These are phyloP conservation scores for Nowickia ferox DNA, from an alignment of 2,888 invertebrate species.

Conservation along the genomic window DNA sequence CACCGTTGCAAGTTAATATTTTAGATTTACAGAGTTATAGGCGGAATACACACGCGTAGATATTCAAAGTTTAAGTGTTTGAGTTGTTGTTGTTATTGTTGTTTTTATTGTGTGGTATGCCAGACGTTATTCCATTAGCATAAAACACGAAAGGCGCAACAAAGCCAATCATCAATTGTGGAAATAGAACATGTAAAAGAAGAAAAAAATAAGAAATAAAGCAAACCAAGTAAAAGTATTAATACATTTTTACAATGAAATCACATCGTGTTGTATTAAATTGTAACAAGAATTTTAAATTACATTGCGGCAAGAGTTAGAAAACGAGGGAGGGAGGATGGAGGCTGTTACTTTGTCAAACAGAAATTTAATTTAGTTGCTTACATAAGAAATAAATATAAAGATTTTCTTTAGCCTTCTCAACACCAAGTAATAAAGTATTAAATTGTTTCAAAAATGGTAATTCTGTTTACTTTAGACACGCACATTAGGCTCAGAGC, in stretches of 20 bases:
- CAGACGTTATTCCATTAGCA: conserved; percentile 35
- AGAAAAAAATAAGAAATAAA: not conserved
- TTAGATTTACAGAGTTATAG: conserved; percentile 6
- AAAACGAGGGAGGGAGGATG: too few relatives aligned
- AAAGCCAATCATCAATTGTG: conserved; percentile 37
- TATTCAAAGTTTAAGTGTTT: conserved; percentile 22
- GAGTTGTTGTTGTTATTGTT: conserved; percentile 19
- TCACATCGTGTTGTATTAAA: conserved; percentile 28
- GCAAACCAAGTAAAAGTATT: conserved; percentile 38
- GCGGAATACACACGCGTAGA: conserved; percentile 1
- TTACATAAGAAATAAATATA: too few relatives aligned
- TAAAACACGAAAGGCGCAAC: conserved; percentile 17
- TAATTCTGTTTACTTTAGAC: too few relatives aligned
- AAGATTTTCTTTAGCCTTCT: too few relatives aligned
- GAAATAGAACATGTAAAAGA: not conserved
- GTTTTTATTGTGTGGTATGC: conserved; percentile 5
- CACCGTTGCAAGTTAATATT: conserved; percentile 21
- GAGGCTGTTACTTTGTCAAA: not conserved
- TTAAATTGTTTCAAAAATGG: too few relatives aligned
- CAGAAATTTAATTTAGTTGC: not conserved
- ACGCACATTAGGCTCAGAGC: too few relatives aligned
- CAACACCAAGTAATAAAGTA: too few relatives aligned
- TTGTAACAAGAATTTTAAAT: conserved; percentile 35
- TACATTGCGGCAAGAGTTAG: conserved; percentile 9
- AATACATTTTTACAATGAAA: conserved; percentile 54